phyloP scores from a whole-genome alignment of 2,888 invertebrate species.

The Machimus rusticus region DNA sequence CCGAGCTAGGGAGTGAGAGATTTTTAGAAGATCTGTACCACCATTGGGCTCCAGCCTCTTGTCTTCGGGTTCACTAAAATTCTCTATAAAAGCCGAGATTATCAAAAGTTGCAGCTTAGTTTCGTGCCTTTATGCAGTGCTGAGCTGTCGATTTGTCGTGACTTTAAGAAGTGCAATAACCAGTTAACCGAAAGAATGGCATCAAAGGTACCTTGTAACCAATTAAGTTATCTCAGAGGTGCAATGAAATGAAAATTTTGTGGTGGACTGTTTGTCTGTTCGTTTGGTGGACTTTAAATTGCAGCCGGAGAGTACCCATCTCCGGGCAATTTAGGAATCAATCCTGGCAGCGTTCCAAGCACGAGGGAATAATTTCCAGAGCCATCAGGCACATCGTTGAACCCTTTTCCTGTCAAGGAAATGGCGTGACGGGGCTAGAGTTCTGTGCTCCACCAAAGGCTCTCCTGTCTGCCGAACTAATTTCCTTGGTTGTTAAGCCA shows the following conservation, averaged over 20 bases:
- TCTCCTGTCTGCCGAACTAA: background rate
- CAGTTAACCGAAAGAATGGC: constrained; percentile 16
- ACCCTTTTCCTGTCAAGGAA: background rate
- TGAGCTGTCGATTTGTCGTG: background rate
- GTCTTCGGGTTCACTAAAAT: background rate
- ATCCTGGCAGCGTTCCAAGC: background rate
- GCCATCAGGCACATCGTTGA: background rate
- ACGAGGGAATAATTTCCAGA: background rate
- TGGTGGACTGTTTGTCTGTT: background rate
- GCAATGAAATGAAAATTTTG: constrained; percentile 13
- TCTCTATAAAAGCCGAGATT: constrained; percentile 31
- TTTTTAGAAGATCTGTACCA: constrained; percentile 3
- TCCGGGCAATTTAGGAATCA: background rate
- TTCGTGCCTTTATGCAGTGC: constrained; percentile 24
- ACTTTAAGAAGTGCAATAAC: constrained; percentile 28
- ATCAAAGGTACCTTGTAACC: constrained; percentile 10
- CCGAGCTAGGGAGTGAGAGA: background rate
- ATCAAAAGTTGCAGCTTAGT: constrained; percentile 25
- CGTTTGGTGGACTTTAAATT: background rate
- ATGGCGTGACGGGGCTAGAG: background rate
- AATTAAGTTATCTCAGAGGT: background rate
- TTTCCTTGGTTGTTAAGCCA: background rate
- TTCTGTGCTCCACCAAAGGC: background rate
- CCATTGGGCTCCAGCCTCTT: background rate
- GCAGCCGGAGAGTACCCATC: background rate